Base-by-base conservation (phyloP, 2,888 invertebrate species). In the Belgica antarctica region DNA sequence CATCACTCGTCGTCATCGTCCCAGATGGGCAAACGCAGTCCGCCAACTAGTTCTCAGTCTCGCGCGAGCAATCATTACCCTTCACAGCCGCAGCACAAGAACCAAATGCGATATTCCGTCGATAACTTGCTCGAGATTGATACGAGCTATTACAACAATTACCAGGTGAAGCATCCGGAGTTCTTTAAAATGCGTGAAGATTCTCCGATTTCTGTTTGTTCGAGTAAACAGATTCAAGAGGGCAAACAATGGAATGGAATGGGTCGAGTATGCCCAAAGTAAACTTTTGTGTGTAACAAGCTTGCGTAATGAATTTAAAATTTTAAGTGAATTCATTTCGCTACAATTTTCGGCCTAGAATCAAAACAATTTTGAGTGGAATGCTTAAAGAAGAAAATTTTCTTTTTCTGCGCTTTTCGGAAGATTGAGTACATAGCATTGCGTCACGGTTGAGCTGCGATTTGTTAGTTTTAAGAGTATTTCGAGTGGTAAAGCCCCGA, bases 111-210 rank as follows among this genome's bases (percentile, higher is more conserved):
- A 62, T 71, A 73, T 63, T 73, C 73, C 17, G 71, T 73, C 70
- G 73, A 73, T 71, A 73, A 73, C 65, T 47, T 72, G n/a, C 65
- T 73, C 36, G 71, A 71, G 24, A 71, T 70, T 62, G 71, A 71
- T 34, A 71, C 59, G 46, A 71, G 70, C 22, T 71, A 70, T 36
- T 70, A 61, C 47, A 70, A 70, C 15, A 61, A 70, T 41, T 41
- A 70, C 61, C 70, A 70, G 70, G 61, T 70, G 19, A 34, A 34
- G 12, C 34, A 12, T 34, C 34, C 34, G 34, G 12, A 34, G 7
- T 34, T 34, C 2, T 57, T 57, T 3, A 17, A 57, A 12, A 7
- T 7, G 46, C 12, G 12, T 7, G 46, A 12, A 46, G 34, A 46
- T 46, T n/a, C n/a, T n/a, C n/a, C n/a, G n/a, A n/a, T n/a, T n/a